Evolutionary conservation across 2,888 invertebrate genomes (phyloP).

Genomic region (Pollenia angustigena): DNA sequence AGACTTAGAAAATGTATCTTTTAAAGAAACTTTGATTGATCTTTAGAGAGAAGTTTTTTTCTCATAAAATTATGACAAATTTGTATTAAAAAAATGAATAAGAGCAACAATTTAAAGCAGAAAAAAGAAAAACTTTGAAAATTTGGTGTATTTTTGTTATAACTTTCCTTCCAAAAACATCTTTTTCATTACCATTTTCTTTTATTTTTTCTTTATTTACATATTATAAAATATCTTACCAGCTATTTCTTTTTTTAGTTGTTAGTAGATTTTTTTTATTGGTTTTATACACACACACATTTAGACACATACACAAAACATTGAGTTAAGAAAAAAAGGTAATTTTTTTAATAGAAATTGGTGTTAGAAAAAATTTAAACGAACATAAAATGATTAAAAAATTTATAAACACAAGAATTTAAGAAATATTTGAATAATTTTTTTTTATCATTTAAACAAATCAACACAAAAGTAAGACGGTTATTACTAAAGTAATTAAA

Average conservation of each 20-base stretch:
- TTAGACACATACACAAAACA: constrained; percentile 57
- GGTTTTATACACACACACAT: constrained; percentile 42
- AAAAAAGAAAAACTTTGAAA: too few relatives aligned
- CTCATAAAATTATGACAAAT: too few relatives aligned
- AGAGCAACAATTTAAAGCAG: too few relatives aligned
- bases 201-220: not conserved
- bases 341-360: constrained; percentile 39
- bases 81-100: too few relatives aligned
- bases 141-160: too few relatives aligned
- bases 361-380: constrained; percentile 39
- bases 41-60: too few relatives aligned
- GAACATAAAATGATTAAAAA: constrained; percentile 38
- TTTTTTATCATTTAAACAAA: not conserved
- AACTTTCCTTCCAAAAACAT: not conserved
- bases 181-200: constrained; percentile 26
- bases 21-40: too few relatives aligned
- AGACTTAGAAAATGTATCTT: too few relatives aligned
- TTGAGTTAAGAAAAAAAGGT: constrained; percentile 49
- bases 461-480: constrained; percentile 73
- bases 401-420: constrained; percentile 53
- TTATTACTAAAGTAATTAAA: constrained; percentile 78
- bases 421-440: constrained; percentile 23
- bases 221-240: constrained; percentile 78
- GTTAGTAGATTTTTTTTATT: constrained; percentile 59
- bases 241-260: constrained; percentile 77